A percentile compares a stretch with the other conserved stretches of the same genome.
Conservation (phyloP, 2,113 vertebrate species). For the Columbina picui region DNA sequence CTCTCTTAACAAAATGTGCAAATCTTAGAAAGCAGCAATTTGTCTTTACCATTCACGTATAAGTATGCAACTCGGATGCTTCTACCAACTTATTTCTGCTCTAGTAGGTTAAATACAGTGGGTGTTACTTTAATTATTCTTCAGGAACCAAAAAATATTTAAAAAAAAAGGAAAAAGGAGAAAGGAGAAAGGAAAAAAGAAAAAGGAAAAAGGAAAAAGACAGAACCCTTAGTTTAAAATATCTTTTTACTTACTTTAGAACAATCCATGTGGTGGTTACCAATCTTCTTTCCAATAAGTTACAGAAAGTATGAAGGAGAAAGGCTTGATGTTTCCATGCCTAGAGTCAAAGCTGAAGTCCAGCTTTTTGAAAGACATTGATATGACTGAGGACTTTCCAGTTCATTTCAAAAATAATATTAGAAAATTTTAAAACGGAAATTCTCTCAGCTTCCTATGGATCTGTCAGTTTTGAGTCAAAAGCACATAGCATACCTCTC, state of each 20-base stretch:
- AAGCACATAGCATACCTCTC: neutral
- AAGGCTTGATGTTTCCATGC: neutral
- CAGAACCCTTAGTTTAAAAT: neutral
- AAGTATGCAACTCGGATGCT: neutral
- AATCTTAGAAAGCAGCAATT: neutral
- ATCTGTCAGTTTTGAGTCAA: neutral
- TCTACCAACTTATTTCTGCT: neutral
- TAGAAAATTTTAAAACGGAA: neutral
- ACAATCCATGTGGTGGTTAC: neutral
- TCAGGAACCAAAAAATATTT: accelerated
- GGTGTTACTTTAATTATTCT: neutral
- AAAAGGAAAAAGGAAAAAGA: too few species aligned
- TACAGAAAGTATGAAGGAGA: neutral
- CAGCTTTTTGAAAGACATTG: neutral
- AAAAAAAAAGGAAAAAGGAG: too few species aligned
- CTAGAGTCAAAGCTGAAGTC: neutral
- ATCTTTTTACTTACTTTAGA: neutral
- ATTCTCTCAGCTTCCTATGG: neutral
- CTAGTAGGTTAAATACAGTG: neutral
- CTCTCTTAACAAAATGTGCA: neutral
- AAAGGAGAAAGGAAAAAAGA: neutral
- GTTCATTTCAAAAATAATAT: neutral
- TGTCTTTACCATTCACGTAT: neutral
- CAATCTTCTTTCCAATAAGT: neutral
- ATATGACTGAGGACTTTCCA: neutral